Base-by-base conservation (phyloP, 2,888 invertebrate genomes). In the Drosophila incognita region DNA sequence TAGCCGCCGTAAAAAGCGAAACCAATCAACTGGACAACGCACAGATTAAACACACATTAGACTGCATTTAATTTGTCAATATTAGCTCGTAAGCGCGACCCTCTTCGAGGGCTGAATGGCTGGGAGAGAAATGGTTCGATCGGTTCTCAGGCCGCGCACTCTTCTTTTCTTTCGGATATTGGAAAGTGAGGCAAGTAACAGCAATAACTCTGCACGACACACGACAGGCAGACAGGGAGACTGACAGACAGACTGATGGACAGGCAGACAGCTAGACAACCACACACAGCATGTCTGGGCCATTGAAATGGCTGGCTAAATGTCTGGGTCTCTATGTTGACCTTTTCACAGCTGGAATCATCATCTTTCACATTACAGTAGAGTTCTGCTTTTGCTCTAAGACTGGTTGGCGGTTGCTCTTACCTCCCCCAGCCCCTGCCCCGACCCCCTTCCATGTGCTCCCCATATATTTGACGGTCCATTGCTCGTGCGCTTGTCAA, bases 61-160 rank as follows among this genome's bases (percentile, higher is more conserved):
- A 71, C 87, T 87, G 87, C 71, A 84, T 90, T 87, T 84, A 90
- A 87, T 87, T 90, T 87, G 90, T 87, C 89, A 87, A 87, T 90
- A 87, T 87, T 90, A 80, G 87, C 87, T 67, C 63, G 71, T 58
- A 52, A 40, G 57, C 4, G 48, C 38, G 65, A 49, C 48, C 51
- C 54, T 72, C 18, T 59, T 42, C 7, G n/a, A 18, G 53, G 18
- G 40, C 11, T 60, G 35, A 40, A 42, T 57, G 40, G 35, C 51
- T 54, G 59, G 49, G 59, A 48, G 68, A 69, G 82, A 81, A 81
- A 82, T 70, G 76, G 48, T 51, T 57, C 46, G 79, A 65, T 68
- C 59, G 66, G 89, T 88, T 89, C 87, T 90, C 87, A 82, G 82
- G 79, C 80, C 63, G 59, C 68, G 60, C 81, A 87, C 86, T 87